Conservation (phyloP, 1,140 invertebrate species). For the Yoshiicerus persimilis region DNA sequence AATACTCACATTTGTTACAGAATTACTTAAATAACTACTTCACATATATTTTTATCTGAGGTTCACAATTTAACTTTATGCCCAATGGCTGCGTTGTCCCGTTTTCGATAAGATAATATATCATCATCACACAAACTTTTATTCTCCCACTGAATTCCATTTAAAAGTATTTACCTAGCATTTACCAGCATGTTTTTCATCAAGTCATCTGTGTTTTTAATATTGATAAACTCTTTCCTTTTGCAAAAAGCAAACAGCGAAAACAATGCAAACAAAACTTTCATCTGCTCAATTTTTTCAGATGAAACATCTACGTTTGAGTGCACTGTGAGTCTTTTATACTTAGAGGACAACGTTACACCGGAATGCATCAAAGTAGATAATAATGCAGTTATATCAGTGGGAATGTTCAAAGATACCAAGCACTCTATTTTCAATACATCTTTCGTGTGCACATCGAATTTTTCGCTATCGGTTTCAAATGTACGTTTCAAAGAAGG, state of each 20-base stretch:
- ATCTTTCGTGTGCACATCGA: neutral
- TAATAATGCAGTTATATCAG: neutral
- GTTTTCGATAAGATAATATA: too few relatives aligned
- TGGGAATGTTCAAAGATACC: neutral
- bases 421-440: neutral
- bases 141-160: too few relatives aligned
- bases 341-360: neutral
- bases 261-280: neutral
- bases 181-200: too few relatives aligned
- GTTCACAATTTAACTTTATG: too few relatives aligned
- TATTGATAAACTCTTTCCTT: too few relatives aligned
- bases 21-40: too few relatives aligned
- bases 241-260: neutral
- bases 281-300: neutral
- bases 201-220: too few relatives aligned
- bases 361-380: neutral
- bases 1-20: too few relatives aligned
- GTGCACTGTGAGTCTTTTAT: neutral
- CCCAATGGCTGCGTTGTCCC: too few relatives aligned
- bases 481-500: neutral
- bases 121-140: too few relatives aligned
- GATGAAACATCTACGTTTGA: neutral
- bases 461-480: neutral
- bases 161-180: too few relatives aligned
- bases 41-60: too few relatives aligned